phyloP scores from a whole-genome alignment of 92 coral and sea anemone species.

The Ricordea florida region DNA sequence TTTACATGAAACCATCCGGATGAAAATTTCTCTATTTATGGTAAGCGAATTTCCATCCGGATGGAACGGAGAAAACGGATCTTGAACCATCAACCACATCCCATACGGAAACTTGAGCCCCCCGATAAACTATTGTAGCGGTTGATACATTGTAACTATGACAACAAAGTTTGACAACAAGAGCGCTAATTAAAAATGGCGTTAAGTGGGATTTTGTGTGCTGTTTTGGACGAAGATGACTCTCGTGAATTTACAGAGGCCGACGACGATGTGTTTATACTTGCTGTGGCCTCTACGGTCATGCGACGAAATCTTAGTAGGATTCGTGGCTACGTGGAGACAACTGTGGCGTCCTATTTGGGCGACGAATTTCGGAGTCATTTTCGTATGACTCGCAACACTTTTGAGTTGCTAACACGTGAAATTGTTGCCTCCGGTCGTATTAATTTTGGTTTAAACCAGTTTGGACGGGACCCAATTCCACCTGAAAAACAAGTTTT shows the following conservation, averaged over 20 bases:
- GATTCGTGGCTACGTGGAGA: not conserved
- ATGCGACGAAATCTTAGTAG: slow-evolving; percentile 3
- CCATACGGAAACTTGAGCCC: too few relatives aligned
- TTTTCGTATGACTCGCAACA: not conserved
- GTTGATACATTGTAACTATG: too few relatives aligned
- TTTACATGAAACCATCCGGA: too few relatives aligned
- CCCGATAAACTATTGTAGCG: too few relatives aligned
- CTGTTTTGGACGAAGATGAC: slow-evolving; percentile 6
- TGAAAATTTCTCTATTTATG: too few relatives aligned
- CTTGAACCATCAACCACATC: too few relatives aligned
- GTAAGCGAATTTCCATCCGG: too few relatives aligned
- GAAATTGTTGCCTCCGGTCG: slow-evolving; percentile 1
- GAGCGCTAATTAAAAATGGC: too few relatives aligned
- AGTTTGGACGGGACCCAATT: not conserved
- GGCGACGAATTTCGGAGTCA: not conserved
- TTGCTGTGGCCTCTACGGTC: slow-evolving; percentile 7
- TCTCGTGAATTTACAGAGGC: not conserved
- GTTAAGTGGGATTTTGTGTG: too few relatives aligned
- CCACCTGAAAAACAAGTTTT: not conserved
- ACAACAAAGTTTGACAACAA: too few relatives aligned
- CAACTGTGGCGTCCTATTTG: not conserved
- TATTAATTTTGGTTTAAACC: not conserved
- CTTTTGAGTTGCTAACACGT: slow-evolving; percentile 12
- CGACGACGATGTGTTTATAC: not conserved
- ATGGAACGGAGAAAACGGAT: too few relatives aligned